Percentiles rank a stretch among this genome's conserved stretches.
Conservation (phyloP, 2,888 invertebrate genomes). For the Metopia argyrocephala region DNA sequence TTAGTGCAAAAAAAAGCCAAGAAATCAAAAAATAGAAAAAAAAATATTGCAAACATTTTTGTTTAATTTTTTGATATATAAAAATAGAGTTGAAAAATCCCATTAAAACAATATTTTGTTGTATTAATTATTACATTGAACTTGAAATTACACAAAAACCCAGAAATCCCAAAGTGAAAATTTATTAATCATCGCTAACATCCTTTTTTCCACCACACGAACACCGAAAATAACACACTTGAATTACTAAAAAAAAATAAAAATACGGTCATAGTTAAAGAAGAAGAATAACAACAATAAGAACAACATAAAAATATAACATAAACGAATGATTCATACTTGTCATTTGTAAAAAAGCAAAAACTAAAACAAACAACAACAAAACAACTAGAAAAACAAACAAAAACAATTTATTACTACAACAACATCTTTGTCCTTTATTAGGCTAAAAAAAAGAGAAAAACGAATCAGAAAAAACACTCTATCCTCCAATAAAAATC, state of each 20-base stretch:
- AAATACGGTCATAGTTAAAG: conserved; percentile 10
- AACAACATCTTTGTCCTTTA: conserved; percentile 29
- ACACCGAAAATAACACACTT: background rate
- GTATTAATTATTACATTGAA: conserved; percentile 49
- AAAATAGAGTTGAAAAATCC: conserved; percentile 15
- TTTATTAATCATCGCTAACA: conserved; percentile 56
- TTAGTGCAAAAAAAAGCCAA: conserved; percentile 13
- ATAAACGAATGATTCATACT: conserved; percentile 61
- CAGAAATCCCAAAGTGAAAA: conserved; percentile 44
- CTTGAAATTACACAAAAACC: conserved; percentile 51
- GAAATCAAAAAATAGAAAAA: background rate
- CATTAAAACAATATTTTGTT: background rate
- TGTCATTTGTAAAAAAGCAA: conserved; percentile 33
- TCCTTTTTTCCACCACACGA: conserved; percentile 16
- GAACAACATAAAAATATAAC: conserved; percentile 26
- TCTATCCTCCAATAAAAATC: conserved; percentile 35
- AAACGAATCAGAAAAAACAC: conserved; percentile 10
- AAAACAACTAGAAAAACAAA: conserved; percentile 16
- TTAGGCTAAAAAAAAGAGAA: conserved; percentile 6
- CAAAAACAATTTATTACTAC: conserved; percentile 31
- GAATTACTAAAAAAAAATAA: background rate
- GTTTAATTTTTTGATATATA: too few species aligned
- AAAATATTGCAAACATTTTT: background rate
- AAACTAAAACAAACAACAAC: background rate
- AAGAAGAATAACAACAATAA: conserved; percentile 2